Conservation (phyloP, 2,113 vertebrate species). For the Ophiodon elongatus region DNA sequence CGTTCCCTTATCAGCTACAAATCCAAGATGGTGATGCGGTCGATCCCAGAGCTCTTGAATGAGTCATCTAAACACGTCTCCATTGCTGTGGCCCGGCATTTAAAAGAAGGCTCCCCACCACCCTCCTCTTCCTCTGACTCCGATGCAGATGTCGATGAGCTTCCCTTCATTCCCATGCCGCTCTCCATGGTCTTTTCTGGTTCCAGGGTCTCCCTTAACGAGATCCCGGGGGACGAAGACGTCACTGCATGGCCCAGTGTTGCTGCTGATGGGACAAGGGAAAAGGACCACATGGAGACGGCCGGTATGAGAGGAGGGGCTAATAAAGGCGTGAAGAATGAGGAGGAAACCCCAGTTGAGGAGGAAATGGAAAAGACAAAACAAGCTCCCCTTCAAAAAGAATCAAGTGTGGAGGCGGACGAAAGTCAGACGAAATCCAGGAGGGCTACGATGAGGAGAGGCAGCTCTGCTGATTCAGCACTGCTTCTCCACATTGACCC, state of each 20-base stretch:
- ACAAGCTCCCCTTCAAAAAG: constrained; percentile 79
- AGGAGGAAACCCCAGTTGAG: constrained; percentile 76
- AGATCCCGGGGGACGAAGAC: constrained; percentile 91
- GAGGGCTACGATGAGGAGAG: constrained; percentile 89
- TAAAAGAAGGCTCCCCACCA: constrained; percentile 87
- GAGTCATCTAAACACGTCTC: constrained; percentile 91
- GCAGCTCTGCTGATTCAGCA: constrained; percentile 92
- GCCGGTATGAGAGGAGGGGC: constrained; percentile 9
- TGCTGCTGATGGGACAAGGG: constrained; percentile 53
- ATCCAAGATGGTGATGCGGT: constrained; percentile 95
- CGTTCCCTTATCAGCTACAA: constrained; percentile 96
- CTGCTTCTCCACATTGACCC: constrained; percentile 84
- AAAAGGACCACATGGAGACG: constrained; percentile 36
- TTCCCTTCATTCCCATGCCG: constrained; percentile 94
- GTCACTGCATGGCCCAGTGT: constrained; percentile 35
- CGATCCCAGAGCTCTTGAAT: constrained; percentile 93
- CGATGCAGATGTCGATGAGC: constrained; percentile 93
- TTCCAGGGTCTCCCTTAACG: constrained; percentile 92
- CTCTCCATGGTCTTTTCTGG: constrained; percentile 91
- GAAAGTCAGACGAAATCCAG: constrained; percentile 71
- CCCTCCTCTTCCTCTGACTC: constrained; percentile 95
- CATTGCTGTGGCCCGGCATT: constrained; percentile 90
- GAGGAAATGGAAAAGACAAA: constrained; percentile 65
- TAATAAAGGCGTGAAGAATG: constrained; percentile 49
- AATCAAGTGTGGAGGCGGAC: constrained; percentile 81